Conservation (phyloP, 2,888 invertebrate species). For the Epistrophe grossulariae region DNA sequence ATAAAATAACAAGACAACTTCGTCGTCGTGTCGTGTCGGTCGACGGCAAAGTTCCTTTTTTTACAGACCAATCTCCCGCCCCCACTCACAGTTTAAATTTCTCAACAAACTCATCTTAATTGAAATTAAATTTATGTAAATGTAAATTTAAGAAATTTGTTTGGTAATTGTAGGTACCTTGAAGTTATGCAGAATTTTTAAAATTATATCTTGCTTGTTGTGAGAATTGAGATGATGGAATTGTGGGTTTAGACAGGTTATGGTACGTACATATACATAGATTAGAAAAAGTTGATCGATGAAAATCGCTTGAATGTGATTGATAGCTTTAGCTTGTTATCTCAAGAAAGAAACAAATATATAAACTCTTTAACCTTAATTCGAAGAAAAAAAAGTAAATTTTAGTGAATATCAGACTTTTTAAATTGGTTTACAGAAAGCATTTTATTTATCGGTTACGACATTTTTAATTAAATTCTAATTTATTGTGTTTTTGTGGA, state of each 20-base stretch:
- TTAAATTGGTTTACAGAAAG: too few relatives aligned
- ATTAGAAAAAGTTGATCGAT: neutral
- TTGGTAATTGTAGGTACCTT: slow-evolving; percentile 54
- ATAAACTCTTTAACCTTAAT: too few relatives aligned
- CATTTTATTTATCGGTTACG: too few relatives aligned
- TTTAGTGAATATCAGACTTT: too few relatives aligned
- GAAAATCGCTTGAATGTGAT: neutral
- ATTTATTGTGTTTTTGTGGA: too few relatives aligned
- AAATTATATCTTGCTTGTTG: slow-evolving; percentile 12
- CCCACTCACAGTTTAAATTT: neutral
- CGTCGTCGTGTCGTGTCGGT: neutral
- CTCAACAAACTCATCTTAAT: slow-evolving; percentile 59
- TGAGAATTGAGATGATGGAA: neutral
- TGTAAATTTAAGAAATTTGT: slow-evolving; percentile 54
- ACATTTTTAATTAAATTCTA: too few relatives aligned
- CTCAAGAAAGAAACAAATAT: neutral
- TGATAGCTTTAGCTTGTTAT: neutral
- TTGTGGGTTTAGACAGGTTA: neutral
- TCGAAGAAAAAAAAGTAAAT: too few relatives aligned
- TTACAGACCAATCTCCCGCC: neutral
- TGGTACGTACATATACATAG: neutral
- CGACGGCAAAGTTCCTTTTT: neutral
- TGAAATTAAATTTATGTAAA: slow-evolving; percentile 73
- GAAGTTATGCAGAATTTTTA: slow-evolving; percentile 29
- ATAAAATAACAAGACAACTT: slow-evolving; percentile 29